Evolutionary conservation across 1,140 invertebrate species (phyloP).

Genomic region (Saccostrea glomerata): DNA sequence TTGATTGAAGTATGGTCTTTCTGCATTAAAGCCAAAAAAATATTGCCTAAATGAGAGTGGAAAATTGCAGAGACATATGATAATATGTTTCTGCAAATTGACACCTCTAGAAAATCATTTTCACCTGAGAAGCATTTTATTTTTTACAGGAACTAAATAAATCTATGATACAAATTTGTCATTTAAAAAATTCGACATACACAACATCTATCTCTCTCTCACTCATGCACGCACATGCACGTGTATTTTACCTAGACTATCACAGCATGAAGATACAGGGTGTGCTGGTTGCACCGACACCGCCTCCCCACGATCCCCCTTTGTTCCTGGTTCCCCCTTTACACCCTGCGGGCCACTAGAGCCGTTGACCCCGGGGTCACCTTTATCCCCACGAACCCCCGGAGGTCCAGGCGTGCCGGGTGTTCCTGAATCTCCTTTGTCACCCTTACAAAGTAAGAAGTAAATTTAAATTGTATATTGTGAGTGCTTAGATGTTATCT

Average conservation of each 20-base stretch:
- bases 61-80: not conserved
- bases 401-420: not conserved
- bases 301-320: not conserved
- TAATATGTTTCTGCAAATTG: too few species aligned
- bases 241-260: conserved; percentile 33
- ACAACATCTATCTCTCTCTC: conserved; percentile 7
- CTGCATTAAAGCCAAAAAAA: not conserved
- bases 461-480: not conserved
- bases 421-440: not conserved
- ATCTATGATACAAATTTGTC: too few species aligned
- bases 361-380: not conserved
- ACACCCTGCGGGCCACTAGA: not conserved
- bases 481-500: too few species aligned
- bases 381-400: not conserved
- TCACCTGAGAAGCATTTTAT: too few species aligned
- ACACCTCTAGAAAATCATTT: too few species aligned
- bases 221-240: not conserved
- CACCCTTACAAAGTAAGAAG: not conserved
- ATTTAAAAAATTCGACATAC: too few species aligned
- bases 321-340: not conserved
- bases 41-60: not conserved
- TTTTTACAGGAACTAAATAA: too few species aligned
- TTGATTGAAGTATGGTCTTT: conserved; percentile 45
- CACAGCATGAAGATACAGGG: conserved; percentile 24
- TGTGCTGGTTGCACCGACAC: not conserved